Evolutionary conservation across 2,113 vertebrate genomes (phyloP).

Genomic region (Mugil cephalus): DNA sequence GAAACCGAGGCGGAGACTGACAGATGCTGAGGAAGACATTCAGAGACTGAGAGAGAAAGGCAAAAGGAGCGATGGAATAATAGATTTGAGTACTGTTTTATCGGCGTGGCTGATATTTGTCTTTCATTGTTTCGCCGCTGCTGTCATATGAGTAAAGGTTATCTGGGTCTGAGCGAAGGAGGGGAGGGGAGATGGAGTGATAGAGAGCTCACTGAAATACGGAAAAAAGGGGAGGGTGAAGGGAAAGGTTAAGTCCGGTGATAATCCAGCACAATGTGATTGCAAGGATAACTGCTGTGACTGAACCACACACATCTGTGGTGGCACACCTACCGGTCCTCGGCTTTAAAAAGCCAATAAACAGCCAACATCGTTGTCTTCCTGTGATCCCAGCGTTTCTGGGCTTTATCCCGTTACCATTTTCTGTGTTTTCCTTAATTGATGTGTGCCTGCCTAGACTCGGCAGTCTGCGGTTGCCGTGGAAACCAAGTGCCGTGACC

Average conservation of each 20-base stretch:
- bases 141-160: constrained; percentile 69
- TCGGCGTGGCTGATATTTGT: constrained; percentile 64
- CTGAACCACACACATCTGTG: constrained; percentile 6
- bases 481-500: constrained; percentile 44
- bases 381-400: neutral
- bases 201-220: constrained; percentile 38
- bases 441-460: constrained; percentile 20
- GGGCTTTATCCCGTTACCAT: neutral
- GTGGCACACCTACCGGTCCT: constrained; percentile 1
- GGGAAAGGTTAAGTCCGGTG: constrained; percentile 60
- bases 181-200: constrained; percentile 22
- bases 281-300: constrained; percentile 25
- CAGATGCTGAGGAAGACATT: constrained; percentile 19
- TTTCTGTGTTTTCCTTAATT: constrained; percentile 45
- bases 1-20: constrained; percentile 27
- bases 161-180: constrained; percentile 51
- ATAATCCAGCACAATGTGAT: constrained; percentile 39
- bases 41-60: constrained; percentile 4
- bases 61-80: constrained; percentile 43
- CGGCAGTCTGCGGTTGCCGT: constrained; percentile 34
- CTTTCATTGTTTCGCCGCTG: constrained; percentile 60
- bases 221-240: constrained; percentile 22
- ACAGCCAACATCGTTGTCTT: constrained; percentile 9
- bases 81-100: constrained; percentile 51
- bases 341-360: constrained; percentile 45